Evolutionary conservation across 92 coral and sea anemone genomes (phyloP).

Genomic region (Plumapathes pennacea): DNA sequence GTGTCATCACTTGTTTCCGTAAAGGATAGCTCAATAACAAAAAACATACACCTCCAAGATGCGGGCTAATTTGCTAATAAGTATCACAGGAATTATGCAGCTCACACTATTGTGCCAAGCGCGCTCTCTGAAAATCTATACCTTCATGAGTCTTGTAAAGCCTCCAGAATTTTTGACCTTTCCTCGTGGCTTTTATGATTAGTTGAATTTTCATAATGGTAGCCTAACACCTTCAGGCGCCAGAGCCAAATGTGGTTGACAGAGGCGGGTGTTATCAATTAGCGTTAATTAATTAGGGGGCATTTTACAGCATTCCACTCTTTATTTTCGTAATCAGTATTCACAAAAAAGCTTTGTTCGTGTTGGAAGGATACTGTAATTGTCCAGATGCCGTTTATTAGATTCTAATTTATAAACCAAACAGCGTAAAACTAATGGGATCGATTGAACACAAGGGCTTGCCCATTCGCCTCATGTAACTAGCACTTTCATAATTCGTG

Average conservation of each 20-base stretch:
- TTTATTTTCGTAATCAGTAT: conserved; percentile 78
- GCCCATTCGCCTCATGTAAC: not conserved
- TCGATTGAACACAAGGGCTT: not conserved
- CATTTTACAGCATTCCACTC: conserved; percentile 90
- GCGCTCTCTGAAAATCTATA: no score
- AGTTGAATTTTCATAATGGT: conserved; percentile 63
- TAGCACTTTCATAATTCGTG: conserved; percentile 3
- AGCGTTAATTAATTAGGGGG: conserved; percentile 97
- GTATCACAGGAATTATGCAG: conserved; percentile 35
- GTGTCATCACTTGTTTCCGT: conserved; percentile 86
- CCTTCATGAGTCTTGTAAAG: no score
- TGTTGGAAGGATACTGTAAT: conserved; percentile 29
- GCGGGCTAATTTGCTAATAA: conserved; percentile 61
- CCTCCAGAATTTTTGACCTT: no score
- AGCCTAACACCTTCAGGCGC: conserved; percentile 71
- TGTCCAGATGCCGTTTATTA: conserved; percentile 61
- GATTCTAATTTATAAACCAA: conserved; percentile 49
- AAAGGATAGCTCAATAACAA: conserved; percentile 71
- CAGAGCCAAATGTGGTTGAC: conserved; percentile 68
- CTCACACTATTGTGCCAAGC: no score
- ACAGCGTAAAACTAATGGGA: conserved; percentile 6
- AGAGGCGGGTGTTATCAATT: conserved; percentile 97
- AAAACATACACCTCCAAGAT: conserved; percentile 76
- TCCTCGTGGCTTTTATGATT: no score
- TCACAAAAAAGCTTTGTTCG: conserved; percentile 85